A percentile compares a stretch with the other conserved stretches of the same genome.
Evolutionary conservation across 2,888 invertebrate genomes (phyloP).

Genomic region (Dexiosoma caninum): DNA sequence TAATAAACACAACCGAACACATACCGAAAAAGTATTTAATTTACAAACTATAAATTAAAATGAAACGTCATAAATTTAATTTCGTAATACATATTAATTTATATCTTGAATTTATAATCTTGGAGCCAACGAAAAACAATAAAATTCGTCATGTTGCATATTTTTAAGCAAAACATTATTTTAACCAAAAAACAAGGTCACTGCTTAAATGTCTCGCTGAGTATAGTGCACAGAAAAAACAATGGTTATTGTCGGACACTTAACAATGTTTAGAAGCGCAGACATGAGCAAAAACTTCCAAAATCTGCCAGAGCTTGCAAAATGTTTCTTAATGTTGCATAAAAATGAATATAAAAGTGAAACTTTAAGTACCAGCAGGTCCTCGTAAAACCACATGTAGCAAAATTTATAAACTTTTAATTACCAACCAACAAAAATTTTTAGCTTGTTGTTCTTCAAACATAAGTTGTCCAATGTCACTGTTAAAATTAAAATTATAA

Average conservation of each 20-base stretch:
- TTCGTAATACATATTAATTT: not conserved
- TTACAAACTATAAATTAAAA: not conserved
- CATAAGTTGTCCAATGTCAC: constrained; percentile 21
- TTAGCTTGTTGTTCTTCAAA: constrained; percentile 4
- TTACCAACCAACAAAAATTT: not conserved
- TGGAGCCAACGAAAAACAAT: not conserved
- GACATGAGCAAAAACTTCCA: not conserved
- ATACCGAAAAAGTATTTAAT: too few relatives aligned
- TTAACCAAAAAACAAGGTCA: constrained; percentile 23
- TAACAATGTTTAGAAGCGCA: constrained; percentile 3
- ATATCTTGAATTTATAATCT: not conserved
- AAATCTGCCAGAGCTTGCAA: constrained; percentile 6
- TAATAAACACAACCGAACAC: too few relatives aligned
- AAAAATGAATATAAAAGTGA: constrained; percentile 31
- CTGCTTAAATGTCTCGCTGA: not conserved
- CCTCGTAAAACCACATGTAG: not conserved
- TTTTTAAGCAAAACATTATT: not conserved
- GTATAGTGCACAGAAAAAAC: not conserved
- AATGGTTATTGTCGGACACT: constrained; percentile 22
- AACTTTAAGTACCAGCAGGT: not conserved
- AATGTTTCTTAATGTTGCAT: constrained; percentile 15
- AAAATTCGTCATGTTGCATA: not conserved
- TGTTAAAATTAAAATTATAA: not conserved
- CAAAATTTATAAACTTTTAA: constrained; percentile 8
- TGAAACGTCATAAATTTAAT: constrained; percentile 5